Base-by-base conservation (phyloP, 2,888 invertebrate species). In the Escarpia spicata region DNA sequence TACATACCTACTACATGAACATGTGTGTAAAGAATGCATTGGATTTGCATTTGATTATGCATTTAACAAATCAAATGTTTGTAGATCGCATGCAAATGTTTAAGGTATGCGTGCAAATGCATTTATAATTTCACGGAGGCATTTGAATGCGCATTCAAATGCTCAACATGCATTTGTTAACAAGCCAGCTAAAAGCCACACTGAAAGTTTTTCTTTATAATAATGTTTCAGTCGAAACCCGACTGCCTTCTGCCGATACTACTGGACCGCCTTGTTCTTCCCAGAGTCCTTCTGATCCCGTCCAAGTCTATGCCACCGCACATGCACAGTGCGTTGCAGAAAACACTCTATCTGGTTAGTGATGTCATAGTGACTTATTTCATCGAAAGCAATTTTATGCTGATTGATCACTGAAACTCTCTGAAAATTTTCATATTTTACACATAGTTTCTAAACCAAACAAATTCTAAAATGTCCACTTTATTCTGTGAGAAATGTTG, bases 241-340 rank as follows among this genome's bases (percentile, higher is more conserved):
- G 94, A 95, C 92, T 95, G 95, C 92, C 94, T 95, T 8, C 92
- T 96, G 26, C 95, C 95, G 0, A 93, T 93, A 19, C 93, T 96
- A 3, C 94, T 96, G 43, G 95, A 95, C 90, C 93, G 94, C 26
- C 94, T 96, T 93, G 93, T 95, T 26, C 93, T 95, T 26, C 95
- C 96, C 3, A 95, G 95, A 90, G 93, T 93, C 60, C 93, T 95
- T 45, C 93, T 95, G 91, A 94, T 94, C 90, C 94, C 94, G 10
- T 95, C 95, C 43, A 95, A 95, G 93, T 94, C 95, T 15, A 92
- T 95, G 12, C 95, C 94, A 44, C 94, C 94, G 15, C 93, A 92
- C 6, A 94, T 95, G 52, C 93, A 95, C 44, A 75, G 94, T 26
- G 95, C 94, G 31, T 92, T 95, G 19, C 94, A 92, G 90, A 91